phyloP scores from a whole-genome alignment of 2,797 vertebrate species.

The Loriculus beryllinus region DNA sequence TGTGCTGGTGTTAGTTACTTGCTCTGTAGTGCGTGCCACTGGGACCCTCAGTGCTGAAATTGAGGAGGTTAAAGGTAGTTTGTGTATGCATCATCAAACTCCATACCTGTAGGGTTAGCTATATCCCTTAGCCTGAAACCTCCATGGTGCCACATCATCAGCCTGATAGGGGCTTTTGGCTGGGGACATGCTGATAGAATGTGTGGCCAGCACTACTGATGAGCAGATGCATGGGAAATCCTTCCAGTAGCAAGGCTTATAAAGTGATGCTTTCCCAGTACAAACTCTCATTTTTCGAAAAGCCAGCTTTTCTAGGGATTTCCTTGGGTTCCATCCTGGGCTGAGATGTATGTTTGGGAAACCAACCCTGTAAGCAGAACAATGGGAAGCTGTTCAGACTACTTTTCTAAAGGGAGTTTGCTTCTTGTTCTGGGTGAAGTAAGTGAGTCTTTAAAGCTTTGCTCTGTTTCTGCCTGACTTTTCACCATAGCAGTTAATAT shows the following conservation, averaged over 20 bases:
- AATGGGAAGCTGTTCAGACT: not conserved
- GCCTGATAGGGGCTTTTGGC: not conserved
- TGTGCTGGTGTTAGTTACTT: accelerated
- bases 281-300: not conserved
- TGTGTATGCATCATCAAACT: not conserved
- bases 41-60: not conserved
- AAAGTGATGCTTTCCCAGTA: not conserved
- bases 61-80: not conserved
- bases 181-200: accelerated
- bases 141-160: not conserved
- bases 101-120: accelerated
- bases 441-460: not conserved
- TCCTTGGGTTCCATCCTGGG: not conserved
- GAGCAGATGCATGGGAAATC: not conserved
- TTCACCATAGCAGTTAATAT: not conserved
- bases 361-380: not conserved
- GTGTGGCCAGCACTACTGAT: accelerated
- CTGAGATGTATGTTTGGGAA: slow-evolving; percentile 9
- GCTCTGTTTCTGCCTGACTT: not conserved
- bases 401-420: not conserved
- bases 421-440: not conserved
- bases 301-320: not conserved
- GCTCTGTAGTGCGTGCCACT: accelerated
- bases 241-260: not conserved
- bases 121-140: accelerated